Evolutionary conservation across 1,140 invertebrate genomes (phyloP).

Genomic region (Meloidogyne chitwoodi): DNA sequence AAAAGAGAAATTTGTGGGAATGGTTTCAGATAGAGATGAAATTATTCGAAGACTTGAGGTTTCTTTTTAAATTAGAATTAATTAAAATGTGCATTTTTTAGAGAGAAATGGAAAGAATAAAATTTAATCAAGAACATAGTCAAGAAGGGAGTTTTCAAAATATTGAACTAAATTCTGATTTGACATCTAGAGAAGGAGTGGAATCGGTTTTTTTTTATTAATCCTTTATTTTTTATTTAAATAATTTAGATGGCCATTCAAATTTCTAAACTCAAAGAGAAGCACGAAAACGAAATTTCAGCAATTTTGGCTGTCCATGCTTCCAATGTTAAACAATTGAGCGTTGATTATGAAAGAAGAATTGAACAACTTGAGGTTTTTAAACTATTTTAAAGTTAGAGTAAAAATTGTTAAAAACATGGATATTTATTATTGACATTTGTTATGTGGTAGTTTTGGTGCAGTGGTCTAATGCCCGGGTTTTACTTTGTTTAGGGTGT

Average conservation of each 20-base stretch:
- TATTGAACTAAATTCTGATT: conserved; percentile 12
- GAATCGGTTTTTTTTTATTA: background rate
- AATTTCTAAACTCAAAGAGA: conserved; percentile 27
- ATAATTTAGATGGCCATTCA: background rate
- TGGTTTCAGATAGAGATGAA: conserved; percentile 19
- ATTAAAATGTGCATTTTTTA: conserved; percentile 18
- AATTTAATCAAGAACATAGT: background rate
- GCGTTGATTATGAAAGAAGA: conserved; percentile 24
- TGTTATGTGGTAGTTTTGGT: no score
- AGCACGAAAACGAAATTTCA: conserved; percentile 28
- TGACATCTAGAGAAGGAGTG: background rate
- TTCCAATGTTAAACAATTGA: conserved; percentile 18
- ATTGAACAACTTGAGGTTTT: conserved; percentile 25
- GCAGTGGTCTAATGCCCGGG: no score
- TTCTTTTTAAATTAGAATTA: conserved; percentile 11
- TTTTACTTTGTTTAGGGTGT: no score
- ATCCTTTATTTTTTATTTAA: background rate
- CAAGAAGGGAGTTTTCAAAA: conserved; percentile 12
- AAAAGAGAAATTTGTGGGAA: conserved; percentile 30
- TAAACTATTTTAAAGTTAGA: no score
- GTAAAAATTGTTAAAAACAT: conserved; percentile 15
- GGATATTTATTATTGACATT: no score
- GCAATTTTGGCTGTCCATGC: conserved; percentile 18
- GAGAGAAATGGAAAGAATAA: conserved; percentile 21
- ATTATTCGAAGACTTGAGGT: conserved; percentile 26